These are phyloP conservation scores for Drosophila triauraria DNA, from an alignment of 1,140 invertebrate species.

Conservation along the genomic window DNA sequence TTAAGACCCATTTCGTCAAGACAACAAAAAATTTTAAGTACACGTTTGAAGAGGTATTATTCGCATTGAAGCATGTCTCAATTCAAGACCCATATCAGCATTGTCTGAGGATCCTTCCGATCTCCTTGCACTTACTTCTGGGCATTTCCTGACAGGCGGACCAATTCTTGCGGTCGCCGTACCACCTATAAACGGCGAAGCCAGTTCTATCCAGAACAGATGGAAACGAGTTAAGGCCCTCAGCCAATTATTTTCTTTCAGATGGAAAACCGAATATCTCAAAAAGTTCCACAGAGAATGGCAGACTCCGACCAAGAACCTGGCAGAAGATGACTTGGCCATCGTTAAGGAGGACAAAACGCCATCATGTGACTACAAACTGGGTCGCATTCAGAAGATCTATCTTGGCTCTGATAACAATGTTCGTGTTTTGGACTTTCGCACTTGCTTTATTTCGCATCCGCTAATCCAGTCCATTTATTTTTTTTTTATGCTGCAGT, in stretches of 20 bases:
- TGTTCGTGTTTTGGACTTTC: not conserved
- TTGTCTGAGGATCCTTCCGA: conserved; percentile 4
- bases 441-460: too few relatives aligned
- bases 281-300: not conserved
- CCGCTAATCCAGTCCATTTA: too few relatives aligned
- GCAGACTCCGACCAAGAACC: not conserved
- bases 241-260: not conserved
- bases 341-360: not conserved
- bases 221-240: not conserved
- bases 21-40: not conserved
- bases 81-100: not conserved
- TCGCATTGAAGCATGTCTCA: not conserved
- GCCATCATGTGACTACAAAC: not conserved
- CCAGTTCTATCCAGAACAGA: not conserved
- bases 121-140: not conserved
- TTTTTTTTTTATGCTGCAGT: too few relatives aligned
- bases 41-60: not conserved
- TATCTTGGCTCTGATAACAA: not conserved
- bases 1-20: not conserved
- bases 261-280: not conserved
- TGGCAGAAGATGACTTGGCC: not conserved
- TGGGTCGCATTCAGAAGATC: not conserved
- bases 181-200: not conserved
- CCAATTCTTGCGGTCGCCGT: not conserved
- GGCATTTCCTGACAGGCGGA: not conserved